Evolutionary conservation across 2,797 vertebrate species (phyloP).

Genomic region (Acanthopagrus latus): DNA sequence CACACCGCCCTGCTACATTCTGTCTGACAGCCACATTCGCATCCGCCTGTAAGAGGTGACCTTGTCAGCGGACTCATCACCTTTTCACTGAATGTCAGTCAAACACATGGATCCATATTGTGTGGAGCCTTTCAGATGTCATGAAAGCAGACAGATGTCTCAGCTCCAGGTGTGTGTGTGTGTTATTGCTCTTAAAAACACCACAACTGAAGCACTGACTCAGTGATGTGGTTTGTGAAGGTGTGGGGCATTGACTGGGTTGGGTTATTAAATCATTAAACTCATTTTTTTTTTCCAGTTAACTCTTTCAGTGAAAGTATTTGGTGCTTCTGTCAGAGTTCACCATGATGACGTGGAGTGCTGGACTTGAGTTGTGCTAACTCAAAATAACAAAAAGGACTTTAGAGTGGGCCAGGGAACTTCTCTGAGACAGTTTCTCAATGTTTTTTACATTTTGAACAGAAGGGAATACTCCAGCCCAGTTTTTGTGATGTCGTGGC

Average conservation of each 20-base stretch:
- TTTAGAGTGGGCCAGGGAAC: not conserved
- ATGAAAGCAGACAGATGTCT: not conserved
- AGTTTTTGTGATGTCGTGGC: too few species aligned
- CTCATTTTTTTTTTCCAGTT: not conserved
- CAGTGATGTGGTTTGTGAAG: not conserved
- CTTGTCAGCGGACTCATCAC: not conserved
- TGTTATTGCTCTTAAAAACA: not conserved
- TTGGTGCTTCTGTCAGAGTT: not conserved
- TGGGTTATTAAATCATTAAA: not conserved
- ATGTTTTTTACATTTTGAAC: too few species aligned
- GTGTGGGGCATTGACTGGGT: too few species aligned
- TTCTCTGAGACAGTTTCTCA: not conserved
- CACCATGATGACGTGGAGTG: not conserved
- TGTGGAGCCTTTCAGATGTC: not conserved
- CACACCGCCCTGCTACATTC: slow-evolving; percentile 53
- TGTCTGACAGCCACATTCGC: slow-evolving; percentile 6
- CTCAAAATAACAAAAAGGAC: not conserved
- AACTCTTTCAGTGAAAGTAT: not conserved
- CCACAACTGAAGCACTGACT: too few species aligned
- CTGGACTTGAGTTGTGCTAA: not conserved
- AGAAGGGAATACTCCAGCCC: too few species aligned
- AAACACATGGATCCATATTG: not conserved
- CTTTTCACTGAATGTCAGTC: not conserved
- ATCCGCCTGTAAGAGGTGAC: not conserved
- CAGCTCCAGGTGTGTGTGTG: too few species aligned